Base-by-base conservation (phyloP, 2,888 invertebrate genomes). In the Amiota communis region DNA sequence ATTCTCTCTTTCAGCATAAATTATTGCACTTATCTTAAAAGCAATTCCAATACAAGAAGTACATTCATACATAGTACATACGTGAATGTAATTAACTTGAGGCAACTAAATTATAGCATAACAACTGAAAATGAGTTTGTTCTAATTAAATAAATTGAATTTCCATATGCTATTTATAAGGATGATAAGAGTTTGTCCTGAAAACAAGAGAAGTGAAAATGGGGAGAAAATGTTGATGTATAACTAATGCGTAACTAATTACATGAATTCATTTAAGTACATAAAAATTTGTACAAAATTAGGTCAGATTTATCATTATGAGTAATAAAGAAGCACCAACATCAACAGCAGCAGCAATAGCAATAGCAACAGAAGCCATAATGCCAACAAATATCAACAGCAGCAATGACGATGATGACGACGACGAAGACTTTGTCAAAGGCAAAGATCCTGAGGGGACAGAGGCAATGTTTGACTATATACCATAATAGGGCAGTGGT, bases 231-330 rank as follows among this genome's bases (percentile, higher is more conserved):
- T 53, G 53, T 13, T 6, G 12, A 53, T 53, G 15, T 13, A 10
- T 2, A 57, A 57, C 69, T 71, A 74, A 49, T 73, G 69, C 75
- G 57, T 65, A 86, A 81, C 83, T 84, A 83, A 83, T 83, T 83
- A 86, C 84, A 85, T 80, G 84, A 83, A 84, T 86, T 78, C 83
- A 84, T 83, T 86, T 84, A 77, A 83, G 81, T 6, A 6, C 81
- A 77, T 77, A 72, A 76, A 79, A 76, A 77, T 81, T 76, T 69
- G 36, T 36, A 36, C 48, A 68, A 82, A 83, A 83, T 83, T 83
- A 76, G 83, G 83, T 83, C 86, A 86, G 81, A 84, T 86, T 86
- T 86, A 83, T 83, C 86, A 84, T 84, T 81, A 51, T 59, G 79
- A 84, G 86, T 59, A 81, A 82, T 79, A 51, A n/a, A 12, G 83